Percentiles rank a stretch among this genome's conserved stretches.
phyloP scores from a whole-genome alignment of 1,140 invertebrate genomes.

The Archivesica marissinica region DNA sequence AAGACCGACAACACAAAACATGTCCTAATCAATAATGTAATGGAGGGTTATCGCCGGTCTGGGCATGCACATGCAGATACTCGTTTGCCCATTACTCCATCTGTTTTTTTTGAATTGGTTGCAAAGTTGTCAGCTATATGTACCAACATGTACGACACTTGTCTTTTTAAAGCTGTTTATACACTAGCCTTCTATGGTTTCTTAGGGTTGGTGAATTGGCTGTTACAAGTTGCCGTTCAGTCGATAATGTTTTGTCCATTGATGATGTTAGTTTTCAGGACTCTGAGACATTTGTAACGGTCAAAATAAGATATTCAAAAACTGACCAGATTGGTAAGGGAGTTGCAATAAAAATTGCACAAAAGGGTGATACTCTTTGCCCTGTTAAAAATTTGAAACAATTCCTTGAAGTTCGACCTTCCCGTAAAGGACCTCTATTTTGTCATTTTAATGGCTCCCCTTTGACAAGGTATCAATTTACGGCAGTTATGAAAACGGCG shows the following conservation, averaged over 20 bases:
- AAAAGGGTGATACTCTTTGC: not conserved
- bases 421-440: not conserved
- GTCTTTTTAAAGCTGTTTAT: not conserved
- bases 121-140: not conserved
- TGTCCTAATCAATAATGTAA: not conserved
- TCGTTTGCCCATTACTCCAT: not conserved
- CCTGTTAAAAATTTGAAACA: not conserved
- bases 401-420: not conserved
- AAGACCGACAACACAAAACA: not conserved
- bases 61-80: not conserved
- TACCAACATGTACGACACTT: not conserved
- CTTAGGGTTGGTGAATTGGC: conserved; percentile 2
- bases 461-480: conserved; percentile 17
- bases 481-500: conserved; percentile 8
- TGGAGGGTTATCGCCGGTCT: not conserved
- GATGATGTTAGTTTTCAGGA: not conserved
- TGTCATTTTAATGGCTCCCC: not conserved
- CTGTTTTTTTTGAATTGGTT: not conserved
- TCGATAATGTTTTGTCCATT: not conserved
- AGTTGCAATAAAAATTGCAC: not conserved
- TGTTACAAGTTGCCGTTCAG: not conserved
- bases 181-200: not conserved
- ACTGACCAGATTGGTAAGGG: conserved; percentile 12
- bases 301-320: conserved; percentile 27
- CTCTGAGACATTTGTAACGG: not conserved